Evolutionary conservation across 2,113 vertebrate species (phyloP).

Genomic region (Pseudorasbora parva): DNA sequence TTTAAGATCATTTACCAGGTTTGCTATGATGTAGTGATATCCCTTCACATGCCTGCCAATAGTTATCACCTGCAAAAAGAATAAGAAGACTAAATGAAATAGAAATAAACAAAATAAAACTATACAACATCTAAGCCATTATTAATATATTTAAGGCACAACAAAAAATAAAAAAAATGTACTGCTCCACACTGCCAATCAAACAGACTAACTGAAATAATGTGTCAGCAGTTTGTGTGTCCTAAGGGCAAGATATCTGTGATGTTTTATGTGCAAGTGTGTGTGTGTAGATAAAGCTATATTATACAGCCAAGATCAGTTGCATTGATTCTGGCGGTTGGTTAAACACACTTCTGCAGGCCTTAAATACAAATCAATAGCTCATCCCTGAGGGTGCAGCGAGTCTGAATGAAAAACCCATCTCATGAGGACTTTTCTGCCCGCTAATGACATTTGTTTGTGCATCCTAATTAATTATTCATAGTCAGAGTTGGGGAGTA

Average conservation of each 20-base stretch:
- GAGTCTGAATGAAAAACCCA: slow-evolving; percentile 59
- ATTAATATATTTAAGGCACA: background rate
- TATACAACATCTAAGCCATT: background rate
- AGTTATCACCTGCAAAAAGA: slow-evolving; percentile 87
- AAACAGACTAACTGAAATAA: background rate
- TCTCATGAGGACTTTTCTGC: slow-evolving; percentile 58
- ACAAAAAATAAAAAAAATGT: background rate
- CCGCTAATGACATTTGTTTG: slow-evolving; percentile 63
- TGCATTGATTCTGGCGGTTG: slow-evolving; percentile 59
- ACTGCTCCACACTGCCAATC: background rate
- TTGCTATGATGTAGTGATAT: slow-evolving; percentile 98
- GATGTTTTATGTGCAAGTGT: background rate
- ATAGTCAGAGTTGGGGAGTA: too few species aligned
- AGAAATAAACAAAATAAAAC: background rate
- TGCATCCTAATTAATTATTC: slow-evolving; percentile 55
- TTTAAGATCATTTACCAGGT: slow-evolving; percentile 84
- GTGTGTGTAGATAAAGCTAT: slow-evolving; percentile 30
- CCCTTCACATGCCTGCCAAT: slow-evolving; percentile 98
- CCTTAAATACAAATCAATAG: slow-evolving; percentile 69
- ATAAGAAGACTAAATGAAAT: background rate
- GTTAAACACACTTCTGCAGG: slow-evolving; percentile 60
- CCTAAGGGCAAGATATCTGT: background rate
- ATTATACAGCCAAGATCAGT: slow-evolving; percentile 25
- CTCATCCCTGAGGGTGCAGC: slow-evolving; percentile 46
- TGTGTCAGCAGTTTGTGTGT: background rate